Evolutionary conservation across 23 tunicate species (phyloP), one percentile per base, ranked within the genome.

Genomic region (Diplosoma virens): DNA sequence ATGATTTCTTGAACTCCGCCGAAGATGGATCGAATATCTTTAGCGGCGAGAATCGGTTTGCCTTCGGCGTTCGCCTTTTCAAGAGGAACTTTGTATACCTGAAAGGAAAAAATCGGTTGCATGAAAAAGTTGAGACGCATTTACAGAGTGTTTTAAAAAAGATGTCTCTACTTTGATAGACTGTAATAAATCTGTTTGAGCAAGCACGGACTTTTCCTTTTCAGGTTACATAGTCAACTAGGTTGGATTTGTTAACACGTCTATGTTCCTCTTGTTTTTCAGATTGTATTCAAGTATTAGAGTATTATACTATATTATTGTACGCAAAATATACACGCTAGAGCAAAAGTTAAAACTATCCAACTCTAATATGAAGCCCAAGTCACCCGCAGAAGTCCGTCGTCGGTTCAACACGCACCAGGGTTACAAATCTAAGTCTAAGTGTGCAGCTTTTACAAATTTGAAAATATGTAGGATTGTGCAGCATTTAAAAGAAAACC

Each of bases 41-140:
- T 82, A 21, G 61, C 32, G 30, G 87, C 93, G 16, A 92, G 80
- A 1, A 85, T 37, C 2, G 97, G 92, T 1, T 63, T 50, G 30
- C 84, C 84, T 30, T 69, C 81, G n/a, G 66, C 55, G 1, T 46
- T 81, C 14, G 86, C 82, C 68, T 81, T 85, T 60, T 92, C 91
- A n/a, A 92, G 58, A 14, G 97, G 97, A 34, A 67, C 86, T 48
- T 92, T 85, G 61, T 81, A 92, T 20, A 92, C 84, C 97, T 92
- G 47, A 25, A 59, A 27, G 5, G 37, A 11, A 5, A n/a, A n/a
- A n/a, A n/a, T n/a, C n/a, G n/a, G n/a, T n/a, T n/a, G n/a, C n/a
- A n/a, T n/a, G n/a, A n/a, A n/a, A n/a, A n/a, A n/a, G n/a, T n/a
- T n/a, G n/a, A n/a, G n/a, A n/a, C n/a, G n/a, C n/a, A n/a, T n/a